These are phyloP conservation scores for Eubucco bourcierii DNA, from an alignment of 2,113 vertebrate species.

Conservation along the genomic window DNA sequence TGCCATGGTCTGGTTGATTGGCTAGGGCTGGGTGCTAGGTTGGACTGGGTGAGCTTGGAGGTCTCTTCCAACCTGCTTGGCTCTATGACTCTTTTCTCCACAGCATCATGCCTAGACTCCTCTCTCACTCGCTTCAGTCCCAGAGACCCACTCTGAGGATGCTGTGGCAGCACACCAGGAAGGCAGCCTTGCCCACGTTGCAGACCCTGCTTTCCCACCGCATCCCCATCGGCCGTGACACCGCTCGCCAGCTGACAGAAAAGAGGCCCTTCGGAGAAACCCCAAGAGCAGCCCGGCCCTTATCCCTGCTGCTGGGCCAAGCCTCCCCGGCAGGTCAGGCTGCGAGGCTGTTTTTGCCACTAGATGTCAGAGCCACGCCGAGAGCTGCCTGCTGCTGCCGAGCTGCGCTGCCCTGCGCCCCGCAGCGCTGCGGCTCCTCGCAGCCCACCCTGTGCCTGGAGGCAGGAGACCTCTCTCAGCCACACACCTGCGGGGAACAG, in stretches of 20 bases:
- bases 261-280: not conserved
- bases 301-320: not conserved
- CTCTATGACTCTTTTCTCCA: not conserved
- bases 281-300: not conserved
- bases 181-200: not conserved
- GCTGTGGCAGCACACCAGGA: not conserved
- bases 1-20: too few relatives aligned
- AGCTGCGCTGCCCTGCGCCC: not conserved
- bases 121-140: not conserved
- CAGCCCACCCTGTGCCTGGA: not conserved
- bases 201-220: not conserved
- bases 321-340: not conserved
- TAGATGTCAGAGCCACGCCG: conserved; percentile 61
- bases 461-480: not conserved
- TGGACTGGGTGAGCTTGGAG: too few relatives aligned
- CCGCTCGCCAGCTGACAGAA: not conserved
- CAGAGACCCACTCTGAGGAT: not conserved
- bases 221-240: not conserved
- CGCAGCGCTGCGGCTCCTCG: not conserved
- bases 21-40: too few relatives aligned
- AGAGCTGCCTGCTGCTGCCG: not conserved
- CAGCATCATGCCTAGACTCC: not conserved
- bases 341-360: conserved; percentile 18
- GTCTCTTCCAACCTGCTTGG: too few relatives aligned
- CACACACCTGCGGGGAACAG: not conserved